phyloP scores from a whole-genome alignment of 2,113 vertebrate genomes.

The Elgaria multicarinata region DNA sequence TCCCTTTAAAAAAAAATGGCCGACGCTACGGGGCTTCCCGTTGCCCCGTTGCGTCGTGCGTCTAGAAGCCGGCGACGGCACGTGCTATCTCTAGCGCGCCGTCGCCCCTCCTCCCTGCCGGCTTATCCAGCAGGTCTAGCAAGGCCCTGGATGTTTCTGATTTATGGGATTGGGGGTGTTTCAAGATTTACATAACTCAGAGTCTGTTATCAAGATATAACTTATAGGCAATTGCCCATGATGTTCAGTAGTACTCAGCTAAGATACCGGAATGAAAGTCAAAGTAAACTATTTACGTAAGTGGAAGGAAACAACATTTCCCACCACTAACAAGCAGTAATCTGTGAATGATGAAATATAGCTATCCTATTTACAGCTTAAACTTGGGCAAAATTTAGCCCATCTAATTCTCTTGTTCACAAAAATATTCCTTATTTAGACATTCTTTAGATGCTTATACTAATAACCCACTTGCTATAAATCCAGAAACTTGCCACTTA shows the following conservation, averaged over 20 bases:
- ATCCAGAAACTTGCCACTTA: too few relatives aligned
- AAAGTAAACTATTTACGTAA: background rate
- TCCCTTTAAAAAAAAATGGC: too few relatives aligned
- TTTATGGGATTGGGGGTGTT: background rate
- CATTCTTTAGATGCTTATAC: too few relatives aligned
- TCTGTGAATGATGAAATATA: background rate
- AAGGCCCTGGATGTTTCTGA: background rate
- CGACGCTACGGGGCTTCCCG: too few relatives aligned
- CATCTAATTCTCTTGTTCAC: background rate
- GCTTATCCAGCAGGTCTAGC: too few relatives aligned
- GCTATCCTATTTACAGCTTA: background rate
- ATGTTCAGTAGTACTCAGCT: conserved; percentile 18
- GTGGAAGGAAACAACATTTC: background rate
- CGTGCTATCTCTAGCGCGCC: too few relatives aligned
- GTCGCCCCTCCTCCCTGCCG: too few relatives aligned
- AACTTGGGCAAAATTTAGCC: background rate
- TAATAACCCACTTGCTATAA: too few relatives aligned
- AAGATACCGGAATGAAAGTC: background rate
- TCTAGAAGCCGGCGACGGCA: too few relatives aligned
- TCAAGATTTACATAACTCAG: background rate
- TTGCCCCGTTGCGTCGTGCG: too few relatives aligned
- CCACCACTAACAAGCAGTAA: background rate
- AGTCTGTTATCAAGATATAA: background rate
- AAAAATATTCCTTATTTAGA: background rate
- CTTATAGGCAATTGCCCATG: background rate